Evolutionary conservation across 2,113 vertebrate species (phyloP), one percentile per base, ranked within the genome.

Genomic region (Lethenteron reissneri): DNA sequence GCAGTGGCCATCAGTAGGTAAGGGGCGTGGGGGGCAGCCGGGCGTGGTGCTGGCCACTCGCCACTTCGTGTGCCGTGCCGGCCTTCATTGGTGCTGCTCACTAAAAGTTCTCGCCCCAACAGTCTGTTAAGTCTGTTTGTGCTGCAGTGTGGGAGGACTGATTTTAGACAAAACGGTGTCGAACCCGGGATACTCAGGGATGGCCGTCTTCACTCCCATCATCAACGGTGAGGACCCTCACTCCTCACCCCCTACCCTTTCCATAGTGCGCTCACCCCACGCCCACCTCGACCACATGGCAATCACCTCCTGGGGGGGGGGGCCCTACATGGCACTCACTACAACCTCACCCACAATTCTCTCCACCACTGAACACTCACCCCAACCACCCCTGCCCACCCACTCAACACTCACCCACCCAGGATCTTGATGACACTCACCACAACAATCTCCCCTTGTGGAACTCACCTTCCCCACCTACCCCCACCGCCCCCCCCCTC

Each of bases 1-100:
- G 90, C 92, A 59, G 95, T 97, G 90, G 82, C 85, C 58, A 85
- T 97, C 71, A 97, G 94, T 86, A 97, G 94, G 94, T 97, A 76
- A 77, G 56, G 11, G 3, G 41, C 2, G 64, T 69, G 64, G 64
- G 64, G n/a, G 64, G 64, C 9, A 10, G 11, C 64, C 64, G 11
- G 64, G 9, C 64, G 64, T 17, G 64, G 64, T n/a, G 9, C 9
- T 17, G 25, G 64, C 11, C 9, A 17, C n/a, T 10, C 11, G 1
- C 25, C 11, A 11, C 64, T 69, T 25, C n/a, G 64, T 69, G n/a
- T 11, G 25, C 8, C 64, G 9, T 69, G n/a, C 13, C 56, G 13
- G 57, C 70, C 10, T 13, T 11, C 70, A 17, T 57, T 21, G n/a
- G 12, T 12, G 14, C 13, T 12, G 12, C 11, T 56, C 69, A 10